phyloP scores from a whole-genome alignment of 2,888 invertebrate genomes.

The Drosophila helvetica region DNA sequence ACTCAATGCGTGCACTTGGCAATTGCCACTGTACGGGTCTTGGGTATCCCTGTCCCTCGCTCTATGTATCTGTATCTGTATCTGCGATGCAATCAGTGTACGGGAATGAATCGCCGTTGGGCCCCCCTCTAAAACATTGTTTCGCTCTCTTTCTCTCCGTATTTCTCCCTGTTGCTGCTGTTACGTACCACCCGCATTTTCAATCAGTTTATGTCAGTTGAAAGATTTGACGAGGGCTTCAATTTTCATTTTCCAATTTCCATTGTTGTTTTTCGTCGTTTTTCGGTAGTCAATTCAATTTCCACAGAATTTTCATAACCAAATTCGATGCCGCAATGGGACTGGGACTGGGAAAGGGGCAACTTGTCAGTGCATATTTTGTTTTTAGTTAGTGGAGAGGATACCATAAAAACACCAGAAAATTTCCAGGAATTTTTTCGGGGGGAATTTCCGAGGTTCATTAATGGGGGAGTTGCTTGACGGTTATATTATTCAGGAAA shows the following conservation, averaged over 20 bases:
- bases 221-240: conserved; percentile 55
- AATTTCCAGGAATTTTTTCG: conserved; percentile 1
- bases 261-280: conserved; percentile 18
- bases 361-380: conserved; percentile 16
- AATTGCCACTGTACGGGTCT: conserved; percentile 42
- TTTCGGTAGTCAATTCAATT: conserved; percentile 67
- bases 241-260: conserved; percentile 23
- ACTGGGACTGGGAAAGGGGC: background rate
- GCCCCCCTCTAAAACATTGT: conserved; percentile 23
- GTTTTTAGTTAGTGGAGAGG: background rate
- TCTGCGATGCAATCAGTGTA: conserved; percentile 39
- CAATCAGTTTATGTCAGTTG: conserved; percentile 66
- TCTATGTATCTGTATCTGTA: conserved; percentile 14
- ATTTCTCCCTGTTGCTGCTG: conserved; percentile 1
- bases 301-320: conserved; percentile 41
- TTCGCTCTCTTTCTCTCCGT: background rate
- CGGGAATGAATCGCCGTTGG: conserved; percentile 27
- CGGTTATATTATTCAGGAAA: background rate
- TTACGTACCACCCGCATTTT: conserved; percentile 59
- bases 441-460: background rate
- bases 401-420: background rate
- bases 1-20: conserved; percentile 68
- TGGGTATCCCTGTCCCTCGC: conserved; percentile 3
- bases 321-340: background rate
- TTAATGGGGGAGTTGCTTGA: background rate